Conservation (phyloP, 1,140 invertebrate species). For the Eueides isabella region DNA sequence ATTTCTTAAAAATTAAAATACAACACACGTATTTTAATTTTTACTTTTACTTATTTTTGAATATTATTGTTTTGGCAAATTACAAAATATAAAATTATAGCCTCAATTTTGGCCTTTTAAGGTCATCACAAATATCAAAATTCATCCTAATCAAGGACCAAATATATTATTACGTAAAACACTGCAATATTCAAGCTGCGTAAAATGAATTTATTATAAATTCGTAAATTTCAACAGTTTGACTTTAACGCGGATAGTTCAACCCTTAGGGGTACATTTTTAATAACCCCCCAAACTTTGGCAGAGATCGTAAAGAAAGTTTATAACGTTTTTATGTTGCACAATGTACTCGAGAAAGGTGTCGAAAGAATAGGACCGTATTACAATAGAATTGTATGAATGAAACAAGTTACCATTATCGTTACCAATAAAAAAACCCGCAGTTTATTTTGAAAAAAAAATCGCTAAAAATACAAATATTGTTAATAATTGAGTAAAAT, state of each 20-base stretch:
- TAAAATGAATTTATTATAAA: slow-evolving; percentile 23
- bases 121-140: too few species aligned
- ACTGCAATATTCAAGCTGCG: not conserved
- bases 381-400: not conserved
- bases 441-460: not conserved
- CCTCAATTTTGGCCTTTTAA: too few species aligned
- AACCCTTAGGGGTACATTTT: slow-evolving; percentile 16
- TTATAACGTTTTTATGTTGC: slow-evolving; percentile 20
- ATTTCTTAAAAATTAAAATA: too few species aligned
- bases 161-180: not conserved
- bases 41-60: too few species aligned
- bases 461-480: not conserved
- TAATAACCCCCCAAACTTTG: slow-evolving; percentile 12
- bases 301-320: slow-evolving; percentile 15
- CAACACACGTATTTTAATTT: too few species aligned
- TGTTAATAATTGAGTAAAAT: too few species aligned
- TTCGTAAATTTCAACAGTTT: slow-evolving; percentile 12
- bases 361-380: slow-evolving; percentile 6
- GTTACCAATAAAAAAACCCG: not conserved
- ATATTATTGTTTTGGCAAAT: too few species aligned
- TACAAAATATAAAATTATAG: too few species aligned
- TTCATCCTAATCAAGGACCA: not conserved
- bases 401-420: not conserved
- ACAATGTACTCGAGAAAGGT: not conserved
- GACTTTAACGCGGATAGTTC: slow-evolving; percentile 16